phyloP scores from a whole-genome alignment of 1,140 invertebrate genomes.

The Belonocnema kinseyi region DNA sequence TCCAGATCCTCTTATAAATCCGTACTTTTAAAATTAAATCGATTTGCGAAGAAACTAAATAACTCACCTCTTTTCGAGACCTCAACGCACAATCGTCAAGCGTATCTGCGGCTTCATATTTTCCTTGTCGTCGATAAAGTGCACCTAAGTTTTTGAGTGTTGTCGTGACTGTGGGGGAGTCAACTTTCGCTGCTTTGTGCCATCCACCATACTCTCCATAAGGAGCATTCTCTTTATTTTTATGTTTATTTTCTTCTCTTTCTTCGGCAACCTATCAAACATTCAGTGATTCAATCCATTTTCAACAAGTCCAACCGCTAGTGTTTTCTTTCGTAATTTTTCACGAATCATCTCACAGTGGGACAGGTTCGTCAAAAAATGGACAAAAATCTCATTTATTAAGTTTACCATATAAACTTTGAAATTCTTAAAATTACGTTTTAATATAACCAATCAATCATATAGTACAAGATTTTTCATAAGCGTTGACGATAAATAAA shows the following conservation, averaged over 20 bases:
- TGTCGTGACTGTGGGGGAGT: constrained; percentile 97
- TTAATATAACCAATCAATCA: too few species aligned
- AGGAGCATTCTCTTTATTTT: constrained; percentile 92
- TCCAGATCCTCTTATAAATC: too few species aligned
- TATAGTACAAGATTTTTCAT: too few species aligned
- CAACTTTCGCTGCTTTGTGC: constrained; percentile 99
- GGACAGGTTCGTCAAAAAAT: too few species aligned
- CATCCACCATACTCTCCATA: constrained; percentile 97
- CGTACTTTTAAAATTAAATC: too few species aligned
- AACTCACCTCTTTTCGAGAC: constrained; percentile 91
- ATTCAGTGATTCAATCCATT: background rate
- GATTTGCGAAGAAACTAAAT: constrained; percentile 57
- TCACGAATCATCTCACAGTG: too few species aligned
- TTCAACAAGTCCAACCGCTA: too few species aligned
- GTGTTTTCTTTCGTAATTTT: too few species aligned
- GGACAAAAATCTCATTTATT: too few species aligned
- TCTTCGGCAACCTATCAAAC: constrained; percentile 91
- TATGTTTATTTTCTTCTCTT: constrained; percentile 94
- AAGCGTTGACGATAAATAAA: too few species aligned
- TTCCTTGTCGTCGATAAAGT: constrained; percentile 97
- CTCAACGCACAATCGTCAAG: constrained; percentile 97
- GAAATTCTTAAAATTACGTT: too few species aligned
- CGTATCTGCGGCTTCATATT: constrained; percentile 99
- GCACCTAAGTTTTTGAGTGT: constrained; percentile 98
- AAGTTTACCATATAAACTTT: too few species aligned